Base-by-base conservation (phyloP, 2,113 vertebrate species). In the Mustela nigripes region DNA sequence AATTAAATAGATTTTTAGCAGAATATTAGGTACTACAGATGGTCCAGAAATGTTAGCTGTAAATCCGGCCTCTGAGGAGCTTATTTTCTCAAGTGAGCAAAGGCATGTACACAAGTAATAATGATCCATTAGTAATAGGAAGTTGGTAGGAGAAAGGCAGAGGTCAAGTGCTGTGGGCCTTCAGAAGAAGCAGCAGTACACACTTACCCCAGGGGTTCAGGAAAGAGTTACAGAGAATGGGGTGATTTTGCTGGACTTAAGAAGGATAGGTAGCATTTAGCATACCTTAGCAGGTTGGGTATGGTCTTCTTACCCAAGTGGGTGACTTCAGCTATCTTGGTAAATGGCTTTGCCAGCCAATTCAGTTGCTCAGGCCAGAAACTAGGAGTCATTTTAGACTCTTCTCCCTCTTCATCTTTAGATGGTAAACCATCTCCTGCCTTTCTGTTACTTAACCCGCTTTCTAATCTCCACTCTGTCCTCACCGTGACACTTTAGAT, bases 1-100 rank as follows among this genome's bases (percentile, higher is more conserved):
- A 84, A 88, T 94, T 80, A 74, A 91, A 90, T 73, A 79, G 42
- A 58, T 89, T 89, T 95, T 94, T 93, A 87, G 56, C 15, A 73
- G 16, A 69, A 1, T 79, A n/a, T 82, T 89, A 58, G 69, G 18
- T 63, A 89, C 45, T 56, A 0, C 80, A 39, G 60, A 71, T n/a
- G 60, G 71, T 95, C 28, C 60, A 94, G 58, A 94, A 95, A 92
- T 84, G 53, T 94, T 80, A 95, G n/a, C 28, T 93, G 2, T 94
- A 69, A 96, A 63, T 97, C 53, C 16, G 93, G 2, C 33, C 31
- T 90, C 62, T 33, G 50, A 45, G n/a, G 65, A 80, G 73, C 56
- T 94, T 91, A 91, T 81, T 93, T 96, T 96, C 71, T 93, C 4
- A 2, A 84, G 42, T 83, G 62, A 95, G 14, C 45, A 91, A 89